Evolutionary conservation across 1,140 invertebrate species (phyloP), one percentile per base, ranked within the genome.

Genomic region (Drosophila miranda): DNA sequence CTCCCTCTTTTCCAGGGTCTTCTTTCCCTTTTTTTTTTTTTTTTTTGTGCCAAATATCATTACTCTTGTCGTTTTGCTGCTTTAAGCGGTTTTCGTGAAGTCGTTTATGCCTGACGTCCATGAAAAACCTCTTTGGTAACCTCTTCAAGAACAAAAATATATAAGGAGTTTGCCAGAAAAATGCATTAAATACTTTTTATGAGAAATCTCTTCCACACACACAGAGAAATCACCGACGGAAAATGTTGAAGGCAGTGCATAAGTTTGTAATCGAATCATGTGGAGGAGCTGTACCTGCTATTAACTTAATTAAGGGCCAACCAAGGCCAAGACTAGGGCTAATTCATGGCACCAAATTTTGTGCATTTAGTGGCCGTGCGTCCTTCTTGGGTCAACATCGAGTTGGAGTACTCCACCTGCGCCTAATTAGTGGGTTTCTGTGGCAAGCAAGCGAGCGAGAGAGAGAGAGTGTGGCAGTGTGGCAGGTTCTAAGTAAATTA

Each of bases 31-130:
- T 46, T 28, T 57, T 71, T 52, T 61, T 56, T 38, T 71, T 57
- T 53, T 38, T 51, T 52, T 83, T 58, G 61, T 59, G 48, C 48
- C 72, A 77, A 84, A 84, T 84, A 80, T 86, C 82, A 87, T 86
- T 84, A 86, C 78, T 83, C 80, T 87, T 86, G 74, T 75, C 77
- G 78, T 87, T 81, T 77, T 86, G 78, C 78, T 75, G 77, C 74
- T 81, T 86, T 78, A 86, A 86, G 82, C 81, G 81, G 77, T 81
- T 86, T 79, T 87, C 74, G 77, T 81, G 66, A 86, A 87, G 81
- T 86, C 76, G 81, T 86, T 86, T 84, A 57, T 75, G 68, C 67
- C 76, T 79, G 71, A 79, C 76, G 82, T 72, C 67, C 79, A 79
- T 84, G 80, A 79, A 77, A 84, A 84, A 84, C n/a, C n/a, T 84